These are phyloP conservation scores for Rachycentron canadum DNA, from an alignment of 2,797 vertebrate genomes.

Conservation along the genomic window DNA sequence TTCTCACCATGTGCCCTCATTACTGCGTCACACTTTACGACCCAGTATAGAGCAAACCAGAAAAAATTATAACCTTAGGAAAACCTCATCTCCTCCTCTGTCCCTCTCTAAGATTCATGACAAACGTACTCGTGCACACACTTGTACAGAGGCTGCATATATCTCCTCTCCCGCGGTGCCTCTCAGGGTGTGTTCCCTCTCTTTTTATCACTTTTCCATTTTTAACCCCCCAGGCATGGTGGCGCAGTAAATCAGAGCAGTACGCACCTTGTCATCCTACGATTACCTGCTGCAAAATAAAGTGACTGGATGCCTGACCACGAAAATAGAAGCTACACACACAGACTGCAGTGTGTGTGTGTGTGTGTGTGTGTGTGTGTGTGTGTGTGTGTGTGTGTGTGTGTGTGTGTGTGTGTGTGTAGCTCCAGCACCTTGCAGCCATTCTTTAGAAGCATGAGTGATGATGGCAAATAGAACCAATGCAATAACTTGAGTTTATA, in stretches of 20 bases:
- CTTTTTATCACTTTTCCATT: conserved; percentile 77
- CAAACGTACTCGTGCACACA: conserved; percentile 38
- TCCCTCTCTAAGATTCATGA: conserved; percentile 68
- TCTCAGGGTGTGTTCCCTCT: conserved; percentile 40
- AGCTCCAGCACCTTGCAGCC: conserved; percentile 13
- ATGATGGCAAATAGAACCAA: conserved; percentile 42
- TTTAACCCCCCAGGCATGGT: conserved; percentile 48
- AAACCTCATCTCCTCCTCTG: conserved; percentile 64
- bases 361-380: background rate
- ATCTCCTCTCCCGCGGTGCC: conserved; percentile 8
- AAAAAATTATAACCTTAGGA: conserved; percentile 40
- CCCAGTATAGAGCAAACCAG: conserved; percentile 11
- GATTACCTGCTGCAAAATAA: conserved; percentile 76
- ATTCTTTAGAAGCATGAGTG: conserved; percentile 51
- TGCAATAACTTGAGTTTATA: conserved; percentile 42
- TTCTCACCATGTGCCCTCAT: conserved; percentile 21
- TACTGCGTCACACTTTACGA: conserved; percentile 50
- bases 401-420: conserved; percentile 23
- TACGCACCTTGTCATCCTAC: conserved; percentile 65
- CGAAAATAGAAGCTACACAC: conserved; percentile 51
- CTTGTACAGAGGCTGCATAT: conserved; percentile 1
- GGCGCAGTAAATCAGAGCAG: conserved; percentile 70
- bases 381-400: background rate
- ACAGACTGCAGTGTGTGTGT: conserved; percentile 3
- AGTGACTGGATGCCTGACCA: conserved; percentile 64